Evolutionary conservation across 2,797 vertebrate species (phyloP).

Genomic region (Galaxias olidus): DNA sequence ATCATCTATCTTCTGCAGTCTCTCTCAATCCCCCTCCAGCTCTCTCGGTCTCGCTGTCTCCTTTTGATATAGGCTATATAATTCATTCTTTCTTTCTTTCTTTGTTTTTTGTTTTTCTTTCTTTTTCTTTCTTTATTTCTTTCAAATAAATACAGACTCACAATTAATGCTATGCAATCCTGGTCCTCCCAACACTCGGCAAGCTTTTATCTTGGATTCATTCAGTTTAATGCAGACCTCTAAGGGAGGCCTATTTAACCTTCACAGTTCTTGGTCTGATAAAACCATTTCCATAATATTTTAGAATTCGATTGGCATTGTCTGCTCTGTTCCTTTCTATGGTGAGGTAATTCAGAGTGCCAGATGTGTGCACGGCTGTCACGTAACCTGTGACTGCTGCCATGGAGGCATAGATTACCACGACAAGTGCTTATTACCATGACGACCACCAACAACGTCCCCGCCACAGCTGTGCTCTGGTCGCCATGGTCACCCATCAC

Average conservation of each 20-base stretch:
- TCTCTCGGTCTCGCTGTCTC: no score
- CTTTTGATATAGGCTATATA: no score
- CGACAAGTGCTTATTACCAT: conserved; percentile 65
- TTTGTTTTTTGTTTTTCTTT: no score
- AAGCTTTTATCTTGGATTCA: no score
- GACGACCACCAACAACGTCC: conserved; percentile 64
- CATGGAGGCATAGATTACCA: conserved; percentile 58
- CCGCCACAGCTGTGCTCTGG: conserved; percentile 60
- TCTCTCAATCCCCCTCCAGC: no score
- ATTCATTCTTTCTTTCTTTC: no score
- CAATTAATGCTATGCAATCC: background rate
- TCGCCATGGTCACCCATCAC: conserved; percentile 64
- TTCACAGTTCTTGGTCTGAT: no score
- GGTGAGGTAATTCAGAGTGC: conserved; percentile 55
- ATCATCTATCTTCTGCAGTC: background rate
- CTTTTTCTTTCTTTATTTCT: background rate
- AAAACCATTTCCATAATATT: conserved; percentile 24
- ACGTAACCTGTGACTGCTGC: conserved; percentile 49
- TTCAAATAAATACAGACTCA: background rate
- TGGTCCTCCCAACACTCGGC: no score
- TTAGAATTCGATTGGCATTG: conserved; percentile 35
- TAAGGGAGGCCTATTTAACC: no score
- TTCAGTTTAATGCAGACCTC: no score
- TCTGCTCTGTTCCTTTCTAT: conserved; percentile 62
- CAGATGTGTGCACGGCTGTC: conserved; percentile 62